Base-by-base conservation (phyloP, 1,140 invertebrate genomes). In the Lepidurus couesii region DNA sequence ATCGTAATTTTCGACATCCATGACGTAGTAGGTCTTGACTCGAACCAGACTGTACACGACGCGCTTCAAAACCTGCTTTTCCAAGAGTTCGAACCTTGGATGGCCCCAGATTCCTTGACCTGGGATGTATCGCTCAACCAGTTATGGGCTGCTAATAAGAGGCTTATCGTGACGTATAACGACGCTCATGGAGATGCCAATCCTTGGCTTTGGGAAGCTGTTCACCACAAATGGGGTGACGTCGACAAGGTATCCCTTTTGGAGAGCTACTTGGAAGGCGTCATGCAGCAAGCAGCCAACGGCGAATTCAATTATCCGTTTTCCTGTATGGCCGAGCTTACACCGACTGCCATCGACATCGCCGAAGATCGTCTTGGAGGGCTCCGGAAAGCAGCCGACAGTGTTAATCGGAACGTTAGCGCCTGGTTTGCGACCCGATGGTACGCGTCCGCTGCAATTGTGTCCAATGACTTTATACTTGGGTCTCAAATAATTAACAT, bases 321-420 rank as follows among this genome's bases (percentile, higher is more conserved):
- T 82, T 86, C 89, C 10, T 88, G 89, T 43, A 91, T 91, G 90
- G 89, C 89, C 0, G 88, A 91, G 82, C 81, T 91, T 7, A 91
- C 90, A 1, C 89, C 90, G 1, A 85, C 84, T 42, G 82, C 86
- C 0, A 83, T 84, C 79, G 87, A 87, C 77, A 85, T 90, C 2
- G 84, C 90, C 7, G 81, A 85, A 7, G 86, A 90, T 80, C 82
- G 85, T 44, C 81, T 82, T 16, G 87, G 87, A 13, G 86, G 87
- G 7, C 83, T 90, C 7, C 83, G 87, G n/a, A 80, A 79, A 9
- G 77, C 86, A 44, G 89, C 90, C 16, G 85, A 89, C 73, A 81
- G 82, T 16, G 86, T 90, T 6, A 91, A 91, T 82, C 83, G 84
- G 26, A 86, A 89, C 13, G 84, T 89, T 6, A 89, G 88, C 0